These are phyloP conservation scores for Trachemys scripta DNA, from an alignment of 2,113 vertebrate genomes.

Conservation along the genomic window DNA sequence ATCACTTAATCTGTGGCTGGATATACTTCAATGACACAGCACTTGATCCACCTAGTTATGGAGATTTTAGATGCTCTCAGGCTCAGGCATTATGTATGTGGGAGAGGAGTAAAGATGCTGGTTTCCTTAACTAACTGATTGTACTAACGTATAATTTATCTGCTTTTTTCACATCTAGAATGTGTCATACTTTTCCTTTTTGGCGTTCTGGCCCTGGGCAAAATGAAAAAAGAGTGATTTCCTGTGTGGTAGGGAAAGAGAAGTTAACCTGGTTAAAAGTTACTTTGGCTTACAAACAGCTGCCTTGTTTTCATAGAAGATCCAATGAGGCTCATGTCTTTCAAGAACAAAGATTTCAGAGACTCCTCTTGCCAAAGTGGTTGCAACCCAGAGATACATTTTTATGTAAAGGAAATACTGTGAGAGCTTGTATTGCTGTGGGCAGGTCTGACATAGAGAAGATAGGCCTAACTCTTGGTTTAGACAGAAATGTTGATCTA, in stretches of 20 bases:
- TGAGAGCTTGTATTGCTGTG: background rate
- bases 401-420: background rate
- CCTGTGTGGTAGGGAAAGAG: background rate
- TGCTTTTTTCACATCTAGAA: background rate
- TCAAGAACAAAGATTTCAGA: background rate
- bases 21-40: background rate
- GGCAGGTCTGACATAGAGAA: background rate
- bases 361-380: background rate
- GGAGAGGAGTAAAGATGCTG: background rate
- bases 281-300: background rate
- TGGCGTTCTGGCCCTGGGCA: background rate
- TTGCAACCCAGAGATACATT: background rate
- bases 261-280: background rate
- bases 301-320: background rate
- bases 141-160: background rate
- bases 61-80: background rate
- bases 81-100: background rate
- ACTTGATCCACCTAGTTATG: background rate
- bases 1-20: background rate
- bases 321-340: background rate
- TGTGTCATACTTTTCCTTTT: background rate
- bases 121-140: background rate
- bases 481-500: background rate
- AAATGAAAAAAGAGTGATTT: background rate
- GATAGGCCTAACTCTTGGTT: background rate